Conservation (phyloP, 2,888 invertebrate genomes). For the Eubasilissa splendida region DNA sequence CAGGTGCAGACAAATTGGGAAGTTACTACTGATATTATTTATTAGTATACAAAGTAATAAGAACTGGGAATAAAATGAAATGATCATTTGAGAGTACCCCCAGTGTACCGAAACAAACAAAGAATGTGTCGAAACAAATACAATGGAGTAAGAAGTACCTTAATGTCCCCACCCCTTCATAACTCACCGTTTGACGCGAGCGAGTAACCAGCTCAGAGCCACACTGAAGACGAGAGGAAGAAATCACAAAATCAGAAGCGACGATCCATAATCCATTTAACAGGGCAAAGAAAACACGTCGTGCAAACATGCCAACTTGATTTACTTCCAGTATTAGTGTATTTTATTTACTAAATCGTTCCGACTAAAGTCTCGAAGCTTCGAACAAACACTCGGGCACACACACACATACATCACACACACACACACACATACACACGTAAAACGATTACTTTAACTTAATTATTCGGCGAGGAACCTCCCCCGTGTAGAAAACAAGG, state of each 20-base stretch:
- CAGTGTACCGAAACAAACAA: too few species aligned
- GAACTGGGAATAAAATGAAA: too few species aligned
- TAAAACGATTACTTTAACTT: slow-evolving; percentile 53
- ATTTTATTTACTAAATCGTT: slow-evolving; percentile 55
- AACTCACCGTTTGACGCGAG: neutral
- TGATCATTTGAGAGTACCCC: too few species aligned
- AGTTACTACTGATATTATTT: too few species aligned
- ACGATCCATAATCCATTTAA: slow-evolving; percentile 55
- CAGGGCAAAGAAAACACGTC: slow-evolving; percentile 48
- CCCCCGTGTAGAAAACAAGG: neutral
- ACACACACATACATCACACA: too few species aligned
- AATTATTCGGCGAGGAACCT: slow-evolving; percentile 42
- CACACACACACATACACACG: slow-evolving; percentile 6
- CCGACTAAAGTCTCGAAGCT: slow-evolving; percentile 17
- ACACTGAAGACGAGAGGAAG: slow-evolving; percentile 16
- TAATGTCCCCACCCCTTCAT: neutral
- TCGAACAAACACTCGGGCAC: slow-evolving; percentile 34
- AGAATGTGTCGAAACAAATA: too few species aligned
- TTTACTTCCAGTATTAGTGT: slow-evolving; percentile 53
- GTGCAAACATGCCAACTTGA: slow-evolving; percentile 50
- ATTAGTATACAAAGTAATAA: too few species aligned
- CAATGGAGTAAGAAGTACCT: too few species aligned
- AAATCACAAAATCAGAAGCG: slow-evolving; percentile 53
- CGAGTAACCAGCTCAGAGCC: neutral
- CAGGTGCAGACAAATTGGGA: too few species aligned